Evolutionary conservation across 2,888 invertebrate species (phyloP).

Genomic region (Perizoma affinitatum): DNA sequence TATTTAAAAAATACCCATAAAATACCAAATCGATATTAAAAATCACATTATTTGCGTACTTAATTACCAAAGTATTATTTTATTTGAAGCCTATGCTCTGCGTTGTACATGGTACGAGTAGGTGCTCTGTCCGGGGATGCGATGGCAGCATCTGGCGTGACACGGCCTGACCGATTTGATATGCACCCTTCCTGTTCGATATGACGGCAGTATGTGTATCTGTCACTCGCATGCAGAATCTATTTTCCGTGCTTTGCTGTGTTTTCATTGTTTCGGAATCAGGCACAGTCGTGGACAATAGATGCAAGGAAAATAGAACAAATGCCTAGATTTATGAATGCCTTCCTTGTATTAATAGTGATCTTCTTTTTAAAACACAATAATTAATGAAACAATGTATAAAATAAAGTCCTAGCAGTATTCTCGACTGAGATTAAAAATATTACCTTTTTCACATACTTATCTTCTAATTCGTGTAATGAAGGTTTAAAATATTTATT

Average conservation of each 20-base stretch:
- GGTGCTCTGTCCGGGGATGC: conserved; percentile 12
- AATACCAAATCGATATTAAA: too few species aligned
- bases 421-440: too few species aligned
- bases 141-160: conserved; percentile 55
- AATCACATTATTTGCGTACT: too few species aligned
- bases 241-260: conserved; percentile 32
- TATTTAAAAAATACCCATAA: too few species aligned
- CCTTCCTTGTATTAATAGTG: too few species aligned
- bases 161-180: conserved; percentile 73
- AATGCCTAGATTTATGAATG: background rate
- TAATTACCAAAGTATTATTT: too few species aligned
- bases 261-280: conserved; percentile 30
- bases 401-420: too few species aligned
- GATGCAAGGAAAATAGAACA: conserved; percentile 10
- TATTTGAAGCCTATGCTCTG: conserved; percentile 1
- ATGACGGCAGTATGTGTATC: conserved; percentile 42
- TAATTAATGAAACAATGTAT: too few species aligned
- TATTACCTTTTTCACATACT: too few species aligned
- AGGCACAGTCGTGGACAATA: conserved; percentile 16
- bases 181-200: conserved; percentile 72
- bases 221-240: conserved; percentile 35
- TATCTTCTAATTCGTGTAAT: too few species aligned
- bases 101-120: background rate
- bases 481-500: too few species aligned
- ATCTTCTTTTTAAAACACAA: too few species aligned